These are phyloP conservation scores for Pherbina coryleti DNA, from an alignment of 2,888 invertebrate genomes.

Conservation along the genomic window DNA sequence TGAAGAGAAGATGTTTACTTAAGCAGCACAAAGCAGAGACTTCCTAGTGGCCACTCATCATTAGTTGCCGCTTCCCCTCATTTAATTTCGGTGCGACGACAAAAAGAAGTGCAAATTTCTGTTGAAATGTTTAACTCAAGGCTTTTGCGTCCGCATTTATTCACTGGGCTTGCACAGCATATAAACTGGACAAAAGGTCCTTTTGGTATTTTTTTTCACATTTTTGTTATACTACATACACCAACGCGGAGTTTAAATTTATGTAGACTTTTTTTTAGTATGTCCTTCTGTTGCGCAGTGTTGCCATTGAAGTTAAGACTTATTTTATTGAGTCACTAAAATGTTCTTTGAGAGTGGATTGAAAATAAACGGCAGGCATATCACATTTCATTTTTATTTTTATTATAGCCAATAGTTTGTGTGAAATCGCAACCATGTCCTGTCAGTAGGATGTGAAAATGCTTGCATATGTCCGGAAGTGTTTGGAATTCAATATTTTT, in stretches of 20 bases:
- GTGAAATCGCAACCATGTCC: background rate
- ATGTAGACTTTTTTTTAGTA: too few relatives aligned
- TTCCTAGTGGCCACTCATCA: slow-evolving; percentile 19
- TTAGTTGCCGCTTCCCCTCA: background rate
- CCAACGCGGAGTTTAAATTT: background rate
- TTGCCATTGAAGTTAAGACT: too few relatives aligned
- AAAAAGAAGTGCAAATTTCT: background rate
- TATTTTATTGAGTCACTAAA: too few relatives aligned
- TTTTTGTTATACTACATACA: background rate
- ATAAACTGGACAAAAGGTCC: background rate
- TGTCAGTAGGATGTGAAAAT: background rate
- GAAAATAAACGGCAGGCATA: background rate
- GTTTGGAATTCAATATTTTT: slow-evolving; percentile 30
- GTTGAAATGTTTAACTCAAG: background rate
- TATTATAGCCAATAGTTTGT: background rate
- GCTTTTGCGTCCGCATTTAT: background rate
- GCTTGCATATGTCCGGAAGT: slow-evolving; percentile 26
- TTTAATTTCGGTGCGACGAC: background rate
- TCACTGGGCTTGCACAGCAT: background rate
- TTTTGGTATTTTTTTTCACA: background rate
- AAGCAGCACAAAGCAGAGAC: slow-evolving; percentile 7
- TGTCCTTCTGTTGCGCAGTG: too few relatives aligned
- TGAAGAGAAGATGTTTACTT: slow-evolving; percentile 13
- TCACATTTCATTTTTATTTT: background rate
- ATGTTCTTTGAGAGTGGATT: too few relatives aligned